Base-by-base conservation (phyloP, 1,140 invertebrate genomes). In the Pseudobourletiella spinata region DNA sequence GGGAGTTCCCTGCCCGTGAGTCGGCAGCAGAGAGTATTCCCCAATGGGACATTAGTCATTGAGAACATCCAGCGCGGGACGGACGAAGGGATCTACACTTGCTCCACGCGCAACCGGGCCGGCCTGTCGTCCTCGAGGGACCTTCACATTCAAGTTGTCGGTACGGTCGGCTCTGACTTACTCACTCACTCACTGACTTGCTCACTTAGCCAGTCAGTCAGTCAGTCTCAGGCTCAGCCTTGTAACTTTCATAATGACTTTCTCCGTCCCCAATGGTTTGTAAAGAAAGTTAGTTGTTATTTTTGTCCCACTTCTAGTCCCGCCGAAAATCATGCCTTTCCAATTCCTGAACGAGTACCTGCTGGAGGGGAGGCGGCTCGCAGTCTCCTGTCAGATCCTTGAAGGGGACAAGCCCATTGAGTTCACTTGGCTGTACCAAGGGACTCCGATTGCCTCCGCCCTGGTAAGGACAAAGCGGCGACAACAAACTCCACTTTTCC, bases 361-460 rank as follows among this genome's bases (percentile, higher is more conserved):
- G 56, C 81, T 88, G 59, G 91, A 95, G 78, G 93, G 93, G 15
- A 92, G 93, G 82, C 79, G 92, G 61, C 89, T 91, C 11, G 89
- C 89, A 26, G 88, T 96, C 66, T 88, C 91, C 59, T 97, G 94
- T 77, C 88, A 91, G 72, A 90, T 96, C 67, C 84, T 92, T 72
- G 90, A 93, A 77, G 94, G 94, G 15, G 93, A 98, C 79, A 82
- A 90, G 64, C 93, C 93, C 20, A 85, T 98, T 64, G 86, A 84
- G 59, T 91, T 97, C 76, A 79, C 65, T 14, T 83, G 80, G 81
- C 28, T 61, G 25, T 69, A 70, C 57, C 46, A 72, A 18, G 71
- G 74, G 61, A 78, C 74, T 2, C 73, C 77, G 46, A 71, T 78
- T 22, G 76, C 77, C 59, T 72, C 77, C 18, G 25, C 22, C 61